These are phyloP conservation scores for Stenoptilia bipunctidactyla DNA, from an alignment of 2,888 invertebrate genomes.

Conservation along the genomic window DNA sequence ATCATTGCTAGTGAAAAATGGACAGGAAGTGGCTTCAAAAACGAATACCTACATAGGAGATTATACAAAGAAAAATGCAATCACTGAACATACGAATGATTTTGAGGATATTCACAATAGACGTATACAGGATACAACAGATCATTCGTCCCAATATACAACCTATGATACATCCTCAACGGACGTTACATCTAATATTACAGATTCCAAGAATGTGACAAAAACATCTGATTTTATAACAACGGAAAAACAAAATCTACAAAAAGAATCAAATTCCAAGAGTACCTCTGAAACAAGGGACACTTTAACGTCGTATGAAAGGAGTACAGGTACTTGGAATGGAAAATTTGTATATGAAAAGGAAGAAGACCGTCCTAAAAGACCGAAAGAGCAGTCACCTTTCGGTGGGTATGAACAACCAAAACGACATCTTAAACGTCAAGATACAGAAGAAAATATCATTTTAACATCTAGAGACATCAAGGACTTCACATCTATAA, in stretches of 20 bases:
- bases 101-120: slow-evolving; percentile 32
- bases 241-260: slow-evolving; percentile 57
- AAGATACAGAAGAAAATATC: slow-evolving; percentile 62
- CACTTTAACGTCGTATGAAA: slow-evolving; percentile 51
- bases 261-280: slow-evolving; percentile 45
- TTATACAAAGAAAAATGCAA: slow-evolving; percentile 53
- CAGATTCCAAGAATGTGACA: slow-evolving; percentile 34
- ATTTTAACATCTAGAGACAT: slow-evolving; percentile 60
- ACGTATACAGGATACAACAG: slow-evolving; percentile 30
- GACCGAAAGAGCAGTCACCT: slow-evolving; percentile 52
- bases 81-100: slow-evolving; percentile 40
- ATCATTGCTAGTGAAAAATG: slow-evolving; percentile 52
- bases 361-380: slow-evolving; percentile 51
- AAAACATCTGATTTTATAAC: slow-evolving; percentile 49
- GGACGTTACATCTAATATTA: slow-evolving; percentile 22
- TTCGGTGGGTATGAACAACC: slow-evolving; percentile 53
- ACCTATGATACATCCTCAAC: slow-evolving; percentile 21
- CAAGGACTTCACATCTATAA: slow-evolving; percentile 62
- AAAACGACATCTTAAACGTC: slow-evolving; percentile 53
- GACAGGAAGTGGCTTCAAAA: slow-evolving; percentile 55
- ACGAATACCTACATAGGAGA: slow-evolving; percentile 55
- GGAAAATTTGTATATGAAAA: slow-evolving; percentile 69
- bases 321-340: slow-evolving; percentile 68
- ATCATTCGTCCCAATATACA: slow-evolving; percentile 29
- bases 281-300: slow-evolving; percentile 47